Evolutionary conservation across 2,888 invertebrate genomes (phyloP).

Genomic region (Trichogramma dendrolimi): DNA sequence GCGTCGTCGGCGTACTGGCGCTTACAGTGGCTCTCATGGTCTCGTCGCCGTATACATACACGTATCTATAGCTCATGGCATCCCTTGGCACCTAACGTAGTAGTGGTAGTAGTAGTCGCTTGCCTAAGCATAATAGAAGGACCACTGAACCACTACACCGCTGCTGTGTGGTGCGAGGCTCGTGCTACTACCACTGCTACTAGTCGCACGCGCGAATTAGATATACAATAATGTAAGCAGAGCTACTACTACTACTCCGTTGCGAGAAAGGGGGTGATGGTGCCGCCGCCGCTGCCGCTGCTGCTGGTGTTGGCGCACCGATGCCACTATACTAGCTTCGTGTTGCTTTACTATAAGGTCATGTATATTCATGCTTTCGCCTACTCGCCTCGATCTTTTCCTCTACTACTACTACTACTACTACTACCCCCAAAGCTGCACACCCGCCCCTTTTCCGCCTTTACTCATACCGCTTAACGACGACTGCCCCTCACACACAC

Average conservation of each 20-base stretch:
- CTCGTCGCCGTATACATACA: too few species aligned
- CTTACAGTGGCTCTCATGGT: too few species aligned
- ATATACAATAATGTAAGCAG: slow-evolving; percentile 54
- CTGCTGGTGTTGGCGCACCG: slow-evolving; percentile 45
- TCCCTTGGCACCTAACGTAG: too few species aligned
- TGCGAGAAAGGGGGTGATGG: too few species aligned
- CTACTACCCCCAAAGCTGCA: slow-evolving; percentile 29
- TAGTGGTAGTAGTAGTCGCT: too few species aligned
- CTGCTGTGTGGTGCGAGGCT: too few species aligned
- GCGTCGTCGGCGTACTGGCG: slow-evolving; percentile 10
- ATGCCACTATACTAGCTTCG: neutral
- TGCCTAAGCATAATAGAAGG: too few species aligned
- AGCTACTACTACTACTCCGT: slow-evolving; percentile 23
- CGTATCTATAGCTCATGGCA: too few species aligned
- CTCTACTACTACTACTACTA: neutral
- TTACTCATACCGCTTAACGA: slow-evolving; percentile 3
- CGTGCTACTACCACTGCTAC: too few species aligned
- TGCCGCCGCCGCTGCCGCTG: slow-evolving; percentile 31
- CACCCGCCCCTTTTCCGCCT: slow-evolving; percentile 23
- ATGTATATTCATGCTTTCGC: slow-evolving; percentile 52
- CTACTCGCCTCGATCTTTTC: slow-evolving; percentile 26
- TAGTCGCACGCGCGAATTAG: slow-evolving; percentile 45
- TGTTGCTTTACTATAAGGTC: slow-evolving; percentile 44
- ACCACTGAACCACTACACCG: too few species aligned
- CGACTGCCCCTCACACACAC: slow-evolving; percentile 31